A percentile compares a stretch with the other conserved stretches of the same genome.
Conservation (phyloP, 2,113 vertebrate species). For the Baryphthengus martii region DNA sequence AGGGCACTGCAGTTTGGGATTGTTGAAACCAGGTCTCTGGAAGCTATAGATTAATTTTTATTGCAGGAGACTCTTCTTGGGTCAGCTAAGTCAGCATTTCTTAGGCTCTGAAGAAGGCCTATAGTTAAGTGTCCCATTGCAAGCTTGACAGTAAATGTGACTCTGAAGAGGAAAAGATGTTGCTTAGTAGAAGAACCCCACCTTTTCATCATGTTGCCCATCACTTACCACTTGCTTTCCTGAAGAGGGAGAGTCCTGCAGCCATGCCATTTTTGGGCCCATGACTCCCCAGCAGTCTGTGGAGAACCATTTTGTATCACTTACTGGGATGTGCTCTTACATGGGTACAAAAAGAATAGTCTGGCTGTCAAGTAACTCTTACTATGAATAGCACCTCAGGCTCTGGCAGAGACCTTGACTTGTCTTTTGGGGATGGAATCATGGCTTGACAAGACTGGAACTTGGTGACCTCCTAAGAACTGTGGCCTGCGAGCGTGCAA, state of each 20-base stretch:
- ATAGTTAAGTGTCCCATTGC: not conserved
- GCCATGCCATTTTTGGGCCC: not conserved
- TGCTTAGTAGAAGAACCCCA: not conserved
- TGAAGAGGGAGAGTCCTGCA: not conserved
- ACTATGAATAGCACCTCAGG: not conserved
- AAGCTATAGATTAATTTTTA: not conserved
- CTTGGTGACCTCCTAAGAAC: not conserved
- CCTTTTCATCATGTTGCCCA: not conserved
- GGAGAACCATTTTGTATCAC: not conserved
- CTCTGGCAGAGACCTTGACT: not conserved
- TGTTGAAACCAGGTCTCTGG: not conserved
- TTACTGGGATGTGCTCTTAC: not conserved
- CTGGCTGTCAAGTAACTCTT: not conserved
- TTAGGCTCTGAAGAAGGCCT: not conserved
- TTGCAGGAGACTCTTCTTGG: not conserved
- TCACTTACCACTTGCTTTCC: not conserved
- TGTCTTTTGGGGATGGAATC: not conserved
- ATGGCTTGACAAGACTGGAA: not conserved
- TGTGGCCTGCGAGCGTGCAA: not conserved
- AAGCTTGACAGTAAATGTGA: accelerated
- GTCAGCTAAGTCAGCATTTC: not conserved
- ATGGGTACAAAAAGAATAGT: not conserved
- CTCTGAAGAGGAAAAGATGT: not conserved
- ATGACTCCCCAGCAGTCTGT: not conserved
- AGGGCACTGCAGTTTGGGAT: not conserved